These are phyloP conservation scores for Brachionus angularis DNA, from an alignment of 1,140 invertebrate genomes.

Conservation along the genomic window DNA sequence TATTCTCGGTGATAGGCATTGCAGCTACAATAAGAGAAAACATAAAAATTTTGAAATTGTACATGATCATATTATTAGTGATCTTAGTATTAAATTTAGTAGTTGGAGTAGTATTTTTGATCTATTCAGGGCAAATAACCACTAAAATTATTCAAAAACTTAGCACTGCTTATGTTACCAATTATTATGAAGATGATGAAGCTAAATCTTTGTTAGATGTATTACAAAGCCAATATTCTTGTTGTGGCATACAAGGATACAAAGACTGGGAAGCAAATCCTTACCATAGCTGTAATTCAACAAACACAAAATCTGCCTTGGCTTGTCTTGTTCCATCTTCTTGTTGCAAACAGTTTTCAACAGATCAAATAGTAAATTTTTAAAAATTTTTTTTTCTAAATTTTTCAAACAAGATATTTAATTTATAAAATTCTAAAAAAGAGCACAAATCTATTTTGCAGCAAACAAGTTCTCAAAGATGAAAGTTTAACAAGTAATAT, in stretches of 20 bases:
- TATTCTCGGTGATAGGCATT: constrained; percentile 14
- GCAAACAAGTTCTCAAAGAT: constrained; percentile 22
- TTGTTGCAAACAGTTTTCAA: constrained; percentile 29
- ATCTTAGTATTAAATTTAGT: constrained; percentile 18
- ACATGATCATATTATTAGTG: background rate
- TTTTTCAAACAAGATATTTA: background rate
- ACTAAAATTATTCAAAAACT: background rate
- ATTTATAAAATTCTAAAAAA: background rate
- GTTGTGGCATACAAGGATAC: constrained; percentile 28
- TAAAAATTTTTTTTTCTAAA: no score
- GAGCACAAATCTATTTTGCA: constrained; percentile 36
- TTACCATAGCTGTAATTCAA: constrained; percentile 25
- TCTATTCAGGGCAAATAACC: constrained; percentile 39
- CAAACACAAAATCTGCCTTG: background rate
- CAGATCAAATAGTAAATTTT: background rate
- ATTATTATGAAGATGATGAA: constrained; percentile 32
- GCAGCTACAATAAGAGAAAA: constrained; percentile 26
- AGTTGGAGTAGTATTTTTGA: constrained; percentile 34
- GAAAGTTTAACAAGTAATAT: background rate
- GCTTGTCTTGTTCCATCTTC: constrained; percentile 16
- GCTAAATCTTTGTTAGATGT: constrained; percentile 20
- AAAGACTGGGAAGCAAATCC: constrained; percentile 34
- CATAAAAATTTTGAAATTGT: no score
- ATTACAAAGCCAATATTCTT: constrained; percentile 29
- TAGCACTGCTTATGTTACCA: background rate